Conservation (phyloP, 2,113 vertebrate genomes). For the Laterallus jamaicensis region DNA sequence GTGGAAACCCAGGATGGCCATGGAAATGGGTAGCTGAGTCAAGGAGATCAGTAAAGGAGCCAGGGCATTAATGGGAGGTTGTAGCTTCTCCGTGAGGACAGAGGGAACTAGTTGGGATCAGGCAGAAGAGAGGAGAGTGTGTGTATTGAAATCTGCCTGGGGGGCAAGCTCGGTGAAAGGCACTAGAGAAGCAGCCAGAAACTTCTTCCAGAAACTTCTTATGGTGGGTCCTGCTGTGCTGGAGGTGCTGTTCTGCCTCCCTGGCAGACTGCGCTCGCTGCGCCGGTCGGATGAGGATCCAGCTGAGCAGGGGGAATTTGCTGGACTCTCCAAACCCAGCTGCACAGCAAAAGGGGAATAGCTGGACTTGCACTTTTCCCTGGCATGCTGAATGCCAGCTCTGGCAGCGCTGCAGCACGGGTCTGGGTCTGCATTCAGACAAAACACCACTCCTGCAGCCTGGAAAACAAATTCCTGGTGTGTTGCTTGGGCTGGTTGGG, state of each 20-base stretch:
- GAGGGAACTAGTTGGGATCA: background rate
- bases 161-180: background rate
- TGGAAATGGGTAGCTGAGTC: background rate
- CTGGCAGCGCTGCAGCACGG: background rate
- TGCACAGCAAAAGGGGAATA: slow-evolving; percentile 26
- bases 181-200: background rate
- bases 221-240: accelerated
- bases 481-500: background rate
- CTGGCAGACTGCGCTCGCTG: background rate
- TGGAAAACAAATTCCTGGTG: background rate
- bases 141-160: background rate
- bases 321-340: slow-evolving; percentile 34
- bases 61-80: background rate
- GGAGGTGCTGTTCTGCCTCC: background rate
- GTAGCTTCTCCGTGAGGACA: background rate
- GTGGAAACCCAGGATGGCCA: background rate
- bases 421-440: background rate
- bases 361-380: slow-evolving; percentile 53
- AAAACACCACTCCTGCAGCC: background rate
- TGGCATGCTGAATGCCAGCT: background rate
- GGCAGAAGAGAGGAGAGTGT: background rate
- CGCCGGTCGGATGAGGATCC: background rate
- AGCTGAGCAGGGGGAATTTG: slow-evolving; percentile 30
- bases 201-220: too few species aligned
- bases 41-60: background rate